These are phyloP conservation scores for Sinelater perroti DNA, from an alignment of 2,888 invertebrate species.

Conservation along the genomic window DNA sequence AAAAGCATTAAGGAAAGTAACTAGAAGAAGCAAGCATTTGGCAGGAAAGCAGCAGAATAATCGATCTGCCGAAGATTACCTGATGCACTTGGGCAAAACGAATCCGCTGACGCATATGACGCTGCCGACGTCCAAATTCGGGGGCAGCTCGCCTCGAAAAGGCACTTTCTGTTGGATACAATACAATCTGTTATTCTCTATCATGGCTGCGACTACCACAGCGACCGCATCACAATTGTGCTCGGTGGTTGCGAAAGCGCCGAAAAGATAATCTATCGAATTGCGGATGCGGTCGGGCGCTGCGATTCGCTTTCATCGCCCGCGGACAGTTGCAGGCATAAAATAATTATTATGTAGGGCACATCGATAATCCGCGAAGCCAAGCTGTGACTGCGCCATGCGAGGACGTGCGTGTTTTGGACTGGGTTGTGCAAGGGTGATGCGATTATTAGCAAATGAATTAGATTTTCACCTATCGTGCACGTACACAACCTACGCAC, in stretches of 20 bases:
- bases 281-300: neutral
- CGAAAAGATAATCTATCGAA: slow-evolving; percentile 1
- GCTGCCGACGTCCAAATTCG: slow-evolving; percentile 46
- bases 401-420: slow-evolving; percentile 7
- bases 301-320: neutral
- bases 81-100: slow-evolving; percentile 20
- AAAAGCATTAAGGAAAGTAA: neutral
- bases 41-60: neutral
- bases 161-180: slow-evolving; percentile 48
- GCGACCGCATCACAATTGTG: neutral
- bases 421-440: slow-evolving; percentile 12
- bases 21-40: neutral
- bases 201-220: slow-evolving; percentile 16
- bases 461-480: slow-evolving; percentile 3
- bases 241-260: neutral
- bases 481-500: slow-evolving; percentile 12
- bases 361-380: no score
- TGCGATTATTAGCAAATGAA: slow-evolving; percentile 21
- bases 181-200: slow-evolving; percentile 32
- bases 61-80: slow-evolving; percentile 14
- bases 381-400: neutral
- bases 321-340: neutral
- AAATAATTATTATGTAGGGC: neutral
- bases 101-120: slow-evolving; percentile 44
- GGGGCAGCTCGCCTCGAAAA: slow-evolving; percentile 47